Evolutionary conservation across 2,113 vertebrate genomes (phyloP).

Genomic region (Cromileptes altivelis): DNA sequence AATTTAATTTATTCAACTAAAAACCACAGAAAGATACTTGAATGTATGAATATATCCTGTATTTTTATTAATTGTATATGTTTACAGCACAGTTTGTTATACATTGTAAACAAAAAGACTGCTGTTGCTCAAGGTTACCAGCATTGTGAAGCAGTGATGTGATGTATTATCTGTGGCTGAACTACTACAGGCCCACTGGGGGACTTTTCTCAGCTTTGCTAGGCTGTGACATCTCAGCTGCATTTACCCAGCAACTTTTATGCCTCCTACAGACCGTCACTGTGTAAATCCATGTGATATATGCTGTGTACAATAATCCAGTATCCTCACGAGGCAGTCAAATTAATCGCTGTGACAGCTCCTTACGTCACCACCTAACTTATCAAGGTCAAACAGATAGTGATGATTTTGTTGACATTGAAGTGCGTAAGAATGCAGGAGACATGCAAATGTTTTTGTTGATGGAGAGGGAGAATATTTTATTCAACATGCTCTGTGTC

Average conservation of each 20-base stretch:
- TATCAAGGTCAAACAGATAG: slow-evolving; percentile 40
- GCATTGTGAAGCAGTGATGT: slow-evolving; percentile 9
- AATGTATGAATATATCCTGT: neutral
- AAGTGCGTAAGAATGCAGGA: slow-evolving; percentile 40
- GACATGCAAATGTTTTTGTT: slow-evolving; percentile 75
- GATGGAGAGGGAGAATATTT: slow-evolving; percentile 47
- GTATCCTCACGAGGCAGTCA: neutral
- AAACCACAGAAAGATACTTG: neutral
- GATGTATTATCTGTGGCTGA: slow-evolving; percentile 26
- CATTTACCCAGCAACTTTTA: neutral
- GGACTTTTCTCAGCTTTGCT: slow-evolving; percentile 1
- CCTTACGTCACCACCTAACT: slow-evolving; percentile 7
- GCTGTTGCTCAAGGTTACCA: neutral
- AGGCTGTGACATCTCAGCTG: slow-evolving; percentile 5
- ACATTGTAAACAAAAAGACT: neutral
- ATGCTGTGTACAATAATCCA: neutral
- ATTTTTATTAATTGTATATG: neutral
- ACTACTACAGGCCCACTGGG: neutral
- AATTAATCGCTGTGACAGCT: neutral
- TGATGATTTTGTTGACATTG: slow-evolving; percentile 38
- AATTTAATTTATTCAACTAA: too few relatives aligned
- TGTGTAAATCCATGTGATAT: neutral
- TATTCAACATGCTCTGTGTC: slow-evolving; percentile 68
- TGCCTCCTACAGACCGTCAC: neutral
- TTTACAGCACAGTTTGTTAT: neutral